Percentiles rank a stretch among this genome's conserved stretches.
Evolutionary conservation across 2,113 vertebrate genomes (phyloP).

Genomic region (Scortum barcoo): DNA sequence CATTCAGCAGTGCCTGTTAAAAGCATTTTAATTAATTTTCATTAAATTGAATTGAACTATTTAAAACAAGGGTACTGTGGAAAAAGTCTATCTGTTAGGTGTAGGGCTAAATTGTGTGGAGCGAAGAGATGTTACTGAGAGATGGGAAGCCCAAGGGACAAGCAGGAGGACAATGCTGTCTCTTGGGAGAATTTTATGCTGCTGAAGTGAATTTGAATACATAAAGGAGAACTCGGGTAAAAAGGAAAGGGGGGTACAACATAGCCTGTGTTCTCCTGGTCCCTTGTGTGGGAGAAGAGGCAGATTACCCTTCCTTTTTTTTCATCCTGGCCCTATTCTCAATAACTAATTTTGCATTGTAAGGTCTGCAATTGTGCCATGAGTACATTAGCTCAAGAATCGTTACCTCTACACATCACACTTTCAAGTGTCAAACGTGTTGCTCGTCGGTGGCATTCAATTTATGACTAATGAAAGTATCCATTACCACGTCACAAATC

Average conservation of each 20-base stretch:
- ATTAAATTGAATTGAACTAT: conserved; percentile 77
- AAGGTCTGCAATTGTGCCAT: conserved; percentile 63
- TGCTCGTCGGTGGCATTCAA: conserved; percentile 17
- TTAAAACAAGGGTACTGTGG: conserved; percentile 68
- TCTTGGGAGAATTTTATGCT: conserved; percentile 86
- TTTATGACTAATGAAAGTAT: conserved; percentile 42
- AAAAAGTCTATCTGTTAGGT: conserved; percentile 67
- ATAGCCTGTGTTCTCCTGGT: conserved; percentile 75
- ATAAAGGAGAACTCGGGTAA: conserved; percentile 81
- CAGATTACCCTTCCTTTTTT: conserved; percentile 65
- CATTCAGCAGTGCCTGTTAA: conserved; percentile 75
- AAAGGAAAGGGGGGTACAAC: conserved; percentile 72
- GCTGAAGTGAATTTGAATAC: conserved; percentile 86
- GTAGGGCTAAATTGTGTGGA: conserved; percentile 75
- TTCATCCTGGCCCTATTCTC: conserved; percentile 54
- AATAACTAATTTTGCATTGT: conserved; percentile 75
- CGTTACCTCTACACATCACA: conserved; percentile 33
- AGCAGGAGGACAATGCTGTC: conserved; percentile 82
- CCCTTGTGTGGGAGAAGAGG: conserved; percentile 71
- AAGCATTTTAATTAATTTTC: conserved; percentile 84
- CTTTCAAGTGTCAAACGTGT: conserved; percentile 16
- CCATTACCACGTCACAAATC: conserved; percentile 17
- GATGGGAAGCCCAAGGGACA: conserved; percentile 84
- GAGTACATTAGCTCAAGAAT: conserved; percentile 40
- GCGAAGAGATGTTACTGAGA: conserved; percentile 80